Percentiles rank a stretch among this genome's conserved stretches.
Evolutionary conservation across 2,888 invertebrate genomes (phyloP).

Genomic region (Stratiomys singularior): DNA sequence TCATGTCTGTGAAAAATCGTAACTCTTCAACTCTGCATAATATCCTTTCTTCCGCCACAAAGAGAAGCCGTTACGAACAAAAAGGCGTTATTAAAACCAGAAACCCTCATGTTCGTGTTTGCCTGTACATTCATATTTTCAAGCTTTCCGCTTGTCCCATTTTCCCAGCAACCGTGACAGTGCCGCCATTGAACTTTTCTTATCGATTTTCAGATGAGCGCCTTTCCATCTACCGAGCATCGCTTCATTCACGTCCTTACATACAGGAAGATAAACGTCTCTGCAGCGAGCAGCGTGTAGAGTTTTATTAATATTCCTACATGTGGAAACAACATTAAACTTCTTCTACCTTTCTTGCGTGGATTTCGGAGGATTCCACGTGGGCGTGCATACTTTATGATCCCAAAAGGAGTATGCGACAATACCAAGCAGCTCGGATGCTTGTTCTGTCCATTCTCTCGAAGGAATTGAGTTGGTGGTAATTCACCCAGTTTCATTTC

Average conservation of each 20-base stretch:
- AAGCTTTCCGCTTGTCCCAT: neutral
- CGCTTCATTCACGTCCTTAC: constrained; percentile 12
- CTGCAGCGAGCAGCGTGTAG: constrained; percentile 1
- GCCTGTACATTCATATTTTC: neutral
- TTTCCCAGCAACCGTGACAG: neutral
- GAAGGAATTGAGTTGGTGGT: neutral
- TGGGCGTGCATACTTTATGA: neutral
- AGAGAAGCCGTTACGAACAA: neutral
- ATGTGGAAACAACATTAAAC: constrained; percentile 1
- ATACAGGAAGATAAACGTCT: neutral
- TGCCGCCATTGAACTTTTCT: constrained; percentile 39
- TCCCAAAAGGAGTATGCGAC: neutral
- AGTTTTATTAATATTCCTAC: constrained; percentile 16
- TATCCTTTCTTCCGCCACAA: neutral
- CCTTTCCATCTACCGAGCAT: neutral
- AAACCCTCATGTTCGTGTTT: neutral
- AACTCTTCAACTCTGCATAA: neutral
- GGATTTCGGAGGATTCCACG: neutral
- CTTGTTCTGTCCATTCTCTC: neutral
- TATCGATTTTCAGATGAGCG: constrained; percentile 30
- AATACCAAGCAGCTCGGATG: neutral
- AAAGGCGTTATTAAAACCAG: constrained; percentile 1
- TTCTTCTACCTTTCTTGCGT: neutral
- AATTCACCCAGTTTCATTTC: neutral
- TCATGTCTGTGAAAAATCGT: neutral